phyloP scores from a whole-genome alignment of 2,797 vertebrate species.

The Dendrocincla fuliginosa region DNA sequence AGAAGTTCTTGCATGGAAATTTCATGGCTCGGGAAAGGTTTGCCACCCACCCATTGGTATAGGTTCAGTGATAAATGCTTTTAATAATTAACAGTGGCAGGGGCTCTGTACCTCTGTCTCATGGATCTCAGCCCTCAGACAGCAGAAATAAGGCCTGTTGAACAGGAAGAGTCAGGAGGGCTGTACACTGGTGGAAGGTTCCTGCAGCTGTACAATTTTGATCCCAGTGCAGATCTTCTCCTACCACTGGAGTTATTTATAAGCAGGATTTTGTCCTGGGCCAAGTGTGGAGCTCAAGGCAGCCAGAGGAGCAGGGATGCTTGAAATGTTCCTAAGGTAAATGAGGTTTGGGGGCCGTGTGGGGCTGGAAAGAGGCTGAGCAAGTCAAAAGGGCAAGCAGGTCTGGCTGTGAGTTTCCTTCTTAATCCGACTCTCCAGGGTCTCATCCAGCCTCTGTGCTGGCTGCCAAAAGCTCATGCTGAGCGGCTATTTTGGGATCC shows the following conservation, averaged over 20 bases:
- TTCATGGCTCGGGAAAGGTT: background rate
- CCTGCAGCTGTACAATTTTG: background rate
- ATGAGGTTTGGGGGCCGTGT: background rate
- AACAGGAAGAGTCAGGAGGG: background rate
- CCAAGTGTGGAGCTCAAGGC: background rate
- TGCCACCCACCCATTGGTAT: fast-evolving
- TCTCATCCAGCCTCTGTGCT: background rate
- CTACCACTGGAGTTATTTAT: background rate
- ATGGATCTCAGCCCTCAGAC: background rate
- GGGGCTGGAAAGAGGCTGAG: background rate
- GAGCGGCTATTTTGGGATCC: conserved; percentile 13
- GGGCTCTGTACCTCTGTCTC: background rate
- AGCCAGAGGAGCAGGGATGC: background rate
- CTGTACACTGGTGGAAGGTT: background rate
- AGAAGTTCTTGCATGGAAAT: background rate
- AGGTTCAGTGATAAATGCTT: background rate
- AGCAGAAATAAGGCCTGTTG: background rate
- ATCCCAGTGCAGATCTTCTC: background rate
- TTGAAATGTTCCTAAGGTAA: background rate
- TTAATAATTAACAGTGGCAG: conserved; percentile 33
- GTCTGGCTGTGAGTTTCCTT: background rate
- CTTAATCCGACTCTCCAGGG: background rate
- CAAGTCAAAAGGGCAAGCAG: background rate
- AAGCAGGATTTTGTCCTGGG: background rate
- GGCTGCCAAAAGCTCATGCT: conserved; percentile 18